phyloP scores from a whole-genome alignment of 2,888 invertebrate species.

The Eudasyphora cyanicolor region DNA sequence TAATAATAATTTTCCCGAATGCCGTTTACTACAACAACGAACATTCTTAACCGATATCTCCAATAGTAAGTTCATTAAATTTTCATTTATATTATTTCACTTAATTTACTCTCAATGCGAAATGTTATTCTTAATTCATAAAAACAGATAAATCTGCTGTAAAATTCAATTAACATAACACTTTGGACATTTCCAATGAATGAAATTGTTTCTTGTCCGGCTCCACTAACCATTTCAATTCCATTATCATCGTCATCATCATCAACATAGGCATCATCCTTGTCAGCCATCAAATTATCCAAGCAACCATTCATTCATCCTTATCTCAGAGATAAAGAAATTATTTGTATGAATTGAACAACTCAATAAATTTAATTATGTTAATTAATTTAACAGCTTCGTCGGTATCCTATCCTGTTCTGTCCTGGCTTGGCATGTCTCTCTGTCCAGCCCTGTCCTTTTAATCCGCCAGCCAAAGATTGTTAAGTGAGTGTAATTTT shows the following conservation, averaged over 20 bases:
- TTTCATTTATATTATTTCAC: too few relatives aligned
- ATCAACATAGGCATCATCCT: too few relatives aligned
- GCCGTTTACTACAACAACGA: too few relatives aligned
- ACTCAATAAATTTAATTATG: conserved; percentile 1
- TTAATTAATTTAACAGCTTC: conserved; percentile 18
- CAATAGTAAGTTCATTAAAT: too few relatives aligned
- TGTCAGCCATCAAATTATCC: too few relatives aligned
- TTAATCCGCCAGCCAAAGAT: not conserved
- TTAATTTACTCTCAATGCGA: not conserved
- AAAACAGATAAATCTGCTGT: not conserved
- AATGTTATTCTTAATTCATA: not conserved
- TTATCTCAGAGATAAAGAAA: not conserved
- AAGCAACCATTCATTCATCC: not conserved
- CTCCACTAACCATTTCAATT: not conserved
- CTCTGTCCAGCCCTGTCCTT: not conserved
- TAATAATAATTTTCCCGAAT: too few relatives aligned
- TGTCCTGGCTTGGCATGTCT: not conserved
- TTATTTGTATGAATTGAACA: not conserved
- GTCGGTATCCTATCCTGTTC: too few relatives aligned
- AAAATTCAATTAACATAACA: not conserved
- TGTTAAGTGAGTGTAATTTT: not conserved
- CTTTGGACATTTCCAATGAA: not conserved
- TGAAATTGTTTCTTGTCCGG: not conserved
- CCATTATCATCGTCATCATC: too few relatives aligned
- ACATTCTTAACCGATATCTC: too few relatives aligned